These are phyloP conservation scores for Heterocephalus glaber DNA, from an alignment of 2,113 vertebrate species.

Conservation along the genomic window DNA sequence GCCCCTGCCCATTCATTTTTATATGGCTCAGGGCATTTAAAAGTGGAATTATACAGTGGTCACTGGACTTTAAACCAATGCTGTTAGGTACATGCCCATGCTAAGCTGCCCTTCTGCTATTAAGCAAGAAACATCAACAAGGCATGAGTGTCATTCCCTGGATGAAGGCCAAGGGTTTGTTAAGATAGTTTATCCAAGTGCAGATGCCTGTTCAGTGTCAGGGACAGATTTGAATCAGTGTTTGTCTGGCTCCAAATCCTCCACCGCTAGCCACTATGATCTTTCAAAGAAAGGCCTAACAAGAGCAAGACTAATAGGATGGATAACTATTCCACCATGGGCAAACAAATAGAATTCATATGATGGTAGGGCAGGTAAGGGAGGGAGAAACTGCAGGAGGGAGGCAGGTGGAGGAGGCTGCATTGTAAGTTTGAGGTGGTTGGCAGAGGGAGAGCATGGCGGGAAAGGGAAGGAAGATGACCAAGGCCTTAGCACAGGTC, in stretches of 20 bases:
- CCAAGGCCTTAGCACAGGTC: too few relatives aligned
- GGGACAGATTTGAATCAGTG: background rate
- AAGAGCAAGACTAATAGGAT: background rate
- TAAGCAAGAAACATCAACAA: background rate
- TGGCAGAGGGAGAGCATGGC: fast-evolving
- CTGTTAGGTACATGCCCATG: too few relatives aligned
- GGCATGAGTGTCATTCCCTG: background rate
- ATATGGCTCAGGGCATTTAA: background rate
- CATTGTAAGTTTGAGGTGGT: background rate
- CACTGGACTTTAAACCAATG: background rate
- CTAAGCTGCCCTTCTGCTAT: background rate
- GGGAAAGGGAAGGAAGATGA: background rate
- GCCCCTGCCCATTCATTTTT: fast-evolving
- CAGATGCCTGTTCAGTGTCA: background rate
- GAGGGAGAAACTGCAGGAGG: background rate
- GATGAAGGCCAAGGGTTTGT: fast-evolving
- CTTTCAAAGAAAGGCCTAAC: background rate
- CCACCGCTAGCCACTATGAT: fast-evolving
- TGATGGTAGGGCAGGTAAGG: background rate
- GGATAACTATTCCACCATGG: fast-evolving
- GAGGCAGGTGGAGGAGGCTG: background rate
- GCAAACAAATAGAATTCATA: background rate
- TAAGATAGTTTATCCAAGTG: background rate
- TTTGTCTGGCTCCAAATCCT: background rate
- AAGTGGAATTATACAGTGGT: background rate